Conservation (phyloP, 2,113 vertebrate species). For the Eublepharis macularius region DNA sequence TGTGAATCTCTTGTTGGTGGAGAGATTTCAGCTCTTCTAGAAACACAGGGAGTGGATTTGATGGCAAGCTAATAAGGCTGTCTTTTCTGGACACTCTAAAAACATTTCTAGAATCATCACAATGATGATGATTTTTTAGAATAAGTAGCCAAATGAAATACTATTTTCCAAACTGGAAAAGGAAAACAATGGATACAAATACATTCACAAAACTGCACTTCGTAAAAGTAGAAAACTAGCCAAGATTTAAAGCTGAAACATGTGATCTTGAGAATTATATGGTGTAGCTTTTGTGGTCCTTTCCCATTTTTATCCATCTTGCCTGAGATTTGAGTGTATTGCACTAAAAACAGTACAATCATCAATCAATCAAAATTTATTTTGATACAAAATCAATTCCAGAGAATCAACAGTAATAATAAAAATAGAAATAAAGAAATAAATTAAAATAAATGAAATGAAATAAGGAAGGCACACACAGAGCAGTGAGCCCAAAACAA, state of each 20-base stretch:
- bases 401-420: no score
- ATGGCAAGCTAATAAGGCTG: constrained; percentile 41
- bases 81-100: constrained; percentile 34
- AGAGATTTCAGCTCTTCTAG: constrained; percentile 19
- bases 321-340: no score
- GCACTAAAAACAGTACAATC: no score
- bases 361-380: no score
- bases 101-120: constrained; percentile 27
- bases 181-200: not conserved
- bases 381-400: no score
- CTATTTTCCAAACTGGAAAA: not conserved
- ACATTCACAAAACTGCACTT: not conserved
- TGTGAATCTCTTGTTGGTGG: constrained; percentile 26
- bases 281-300: no score
- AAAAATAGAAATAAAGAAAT: no score
- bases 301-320: no score
- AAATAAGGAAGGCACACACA: no score
- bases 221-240: not conserved
- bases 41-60: not conserved
- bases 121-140: not conserved
- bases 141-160: constrained; percentile 1
- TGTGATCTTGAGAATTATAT: not conserved
- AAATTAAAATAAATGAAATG: no score
- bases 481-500: no score
- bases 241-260: not conserved